Conservation (phyloP, 2,888 invertebrate genomes). For the Pachymerium ferrugineum region DNA sequence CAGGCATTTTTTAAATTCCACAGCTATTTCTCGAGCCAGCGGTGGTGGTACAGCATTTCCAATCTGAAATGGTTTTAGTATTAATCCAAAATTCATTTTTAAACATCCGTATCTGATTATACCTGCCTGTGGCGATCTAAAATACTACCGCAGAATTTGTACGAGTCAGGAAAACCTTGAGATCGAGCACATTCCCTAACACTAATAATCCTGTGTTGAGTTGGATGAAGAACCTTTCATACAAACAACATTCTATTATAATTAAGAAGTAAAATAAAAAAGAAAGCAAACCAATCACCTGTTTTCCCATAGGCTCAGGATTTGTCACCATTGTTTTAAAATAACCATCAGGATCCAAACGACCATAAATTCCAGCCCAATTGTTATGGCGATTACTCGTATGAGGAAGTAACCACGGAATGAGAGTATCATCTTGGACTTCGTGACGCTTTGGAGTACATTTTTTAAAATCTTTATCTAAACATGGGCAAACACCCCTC, state of each 20-base stretch:
- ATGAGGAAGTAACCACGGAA: slow-evolving; percentile 84
- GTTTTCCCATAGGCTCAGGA: slow-evolving; percentile 87
- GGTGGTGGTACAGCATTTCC: slow-evolving; percentile 87
- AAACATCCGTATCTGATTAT: neutral
- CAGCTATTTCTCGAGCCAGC: slow-evolving; percentile 67
- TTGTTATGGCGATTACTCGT: slow-evolving; percentile 78
- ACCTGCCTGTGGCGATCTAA: slow-evolving; percentile 73
- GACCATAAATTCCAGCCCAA: slow-evolving; percentile 78
- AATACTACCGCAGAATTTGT: slow-evolving; percentile 67
- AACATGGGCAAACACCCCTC: slow-evolving; percentile 74
- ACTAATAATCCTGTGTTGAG: slow-evolving; percentile 72
- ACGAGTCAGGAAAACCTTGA: slow-evolving; percentile 75
- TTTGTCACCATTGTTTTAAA: slow-evolving; percentile 75
- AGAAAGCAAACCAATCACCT: no score
- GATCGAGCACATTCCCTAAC: slow-evolving; percentile 80
- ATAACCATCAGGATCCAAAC: slow-evolving; percentile 75
- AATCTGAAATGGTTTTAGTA: slow-evolving; percentile 48
- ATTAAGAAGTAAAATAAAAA: neutral
- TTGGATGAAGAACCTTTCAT: slow-evolving; percentile 68
- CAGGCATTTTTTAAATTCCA: slow-evolving; percentile 55
- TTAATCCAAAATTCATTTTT: slow-evolving; percentile 33
- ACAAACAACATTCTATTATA: neutral
- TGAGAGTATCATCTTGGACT: slow-evolving; percentile 69
- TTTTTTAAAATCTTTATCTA: slow-evolving; percentile 48
- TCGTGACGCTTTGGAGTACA: slow-evolving; percentile 63